Evolutionary conservation across 1,140 invertebrate genomes (phyloP).

Genomic region (Drosophila subpulchrella): DNA sequence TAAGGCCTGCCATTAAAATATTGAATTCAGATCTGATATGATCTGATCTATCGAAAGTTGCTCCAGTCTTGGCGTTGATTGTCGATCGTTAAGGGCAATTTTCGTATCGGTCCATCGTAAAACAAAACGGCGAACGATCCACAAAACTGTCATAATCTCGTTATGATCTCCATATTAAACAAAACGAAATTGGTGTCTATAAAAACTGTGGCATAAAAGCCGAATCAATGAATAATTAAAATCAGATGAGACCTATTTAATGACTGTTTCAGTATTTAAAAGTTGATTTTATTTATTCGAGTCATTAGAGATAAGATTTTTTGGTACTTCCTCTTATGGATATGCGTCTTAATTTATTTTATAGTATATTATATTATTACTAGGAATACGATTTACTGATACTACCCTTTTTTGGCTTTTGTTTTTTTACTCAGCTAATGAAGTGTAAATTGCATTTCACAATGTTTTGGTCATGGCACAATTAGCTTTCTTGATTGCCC

Average conservation of each 20-base stretch:
- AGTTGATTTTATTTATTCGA: not conserved
- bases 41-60: conserved; percentile 48
- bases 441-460: not conserved
- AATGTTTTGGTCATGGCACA: not conserved
- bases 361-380: too few relatives aligned
- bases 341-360: too few relatives aligned
- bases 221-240: conserved; percentile 43
- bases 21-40: conserved; percentile 27
- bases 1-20: conserved; percentile 53
- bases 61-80: conserved; percentile 46
- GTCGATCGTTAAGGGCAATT: conserved; percentile 52
- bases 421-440: too few relatives aligned
- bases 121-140: conserved; percentile 42
- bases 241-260: not conserved
- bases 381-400: too few relatives aligned
- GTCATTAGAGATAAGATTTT: not conserved
- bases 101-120: conserved; percentile 32
- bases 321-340: too few relatives aligned
- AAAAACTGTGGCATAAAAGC: conserved; percentile 8
- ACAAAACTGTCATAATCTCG: conserved; percentile 57
- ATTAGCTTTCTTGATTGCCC: conserved; percentile 18
- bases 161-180: conserved; percentile 30
- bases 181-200: conserved; percentile 18
- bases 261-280: not conserved
- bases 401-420: too few relatives aligned